Conservation (phyloP, 2,888 invertebrate genomes). For the Synanthedon tipuliformis region DNA sequence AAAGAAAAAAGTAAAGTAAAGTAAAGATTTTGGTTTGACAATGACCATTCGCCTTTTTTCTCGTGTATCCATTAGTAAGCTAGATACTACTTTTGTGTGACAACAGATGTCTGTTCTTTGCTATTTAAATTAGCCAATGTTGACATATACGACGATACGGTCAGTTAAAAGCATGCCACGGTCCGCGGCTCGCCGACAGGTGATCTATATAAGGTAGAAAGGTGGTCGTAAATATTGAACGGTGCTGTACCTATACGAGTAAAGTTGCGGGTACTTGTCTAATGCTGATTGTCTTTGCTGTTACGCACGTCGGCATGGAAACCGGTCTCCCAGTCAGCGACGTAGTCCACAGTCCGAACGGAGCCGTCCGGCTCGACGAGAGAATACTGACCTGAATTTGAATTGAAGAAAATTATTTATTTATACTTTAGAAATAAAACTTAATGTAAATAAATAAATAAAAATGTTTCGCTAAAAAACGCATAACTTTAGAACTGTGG, state of each 20-base stretch:
- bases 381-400: constrained; percentile 69
- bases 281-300: constrained; percentile 68
- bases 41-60: too few species aligned
- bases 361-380: constrained; percentile 81
- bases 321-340: constrained; percentile 83
- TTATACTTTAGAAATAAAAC: too few species aligned
- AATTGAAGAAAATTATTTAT: too few species aligned
- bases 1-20: too few species aligned
- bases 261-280: constrained; percentile 8
- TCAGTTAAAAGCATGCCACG: not conserved
- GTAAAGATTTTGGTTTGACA: too few species aligned
- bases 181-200: not conserved
- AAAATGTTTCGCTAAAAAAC: too few species aligned
- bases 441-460: too few species aligned
- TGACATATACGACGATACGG: not conserved
- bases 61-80: too few species aligned
- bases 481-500: too few species aligned
- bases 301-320: constrained; percentile 81
- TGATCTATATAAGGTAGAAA: constrained; percentile 1
- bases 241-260: not conserved
- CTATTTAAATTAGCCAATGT: not conserved
- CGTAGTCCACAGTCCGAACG: constrained; percentile 79
- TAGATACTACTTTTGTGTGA: too few species aligned
- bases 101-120: too few species aligned
- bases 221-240: not conserved